Evolutionary conservation across 2,113 vertebrate genomes (phyloP).

Genomic region (Oxyura jamaicensis): DNA sequence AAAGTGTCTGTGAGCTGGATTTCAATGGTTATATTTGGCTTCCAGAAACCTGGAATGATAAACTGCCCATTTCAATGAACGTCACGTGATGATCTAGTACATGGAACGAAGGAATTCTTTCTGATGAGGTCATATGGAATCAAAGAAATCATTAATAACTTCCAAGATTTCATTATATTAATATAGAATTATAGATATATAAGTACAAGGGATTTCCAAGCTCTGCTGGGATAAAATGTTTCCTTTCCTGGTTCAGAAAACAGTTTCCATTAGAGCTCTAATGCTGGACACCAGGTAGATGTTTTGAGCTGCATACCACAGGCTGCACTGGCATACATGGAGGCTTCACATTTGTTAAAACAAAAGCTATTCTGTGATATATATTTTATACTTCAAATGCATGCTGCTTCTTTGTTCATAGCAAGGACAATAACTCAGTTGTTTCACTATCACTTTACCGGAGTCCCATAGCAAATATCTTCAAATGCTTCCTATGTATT

Average conservation of each 20-base stretch:
- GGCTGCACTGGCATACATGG: background rate
- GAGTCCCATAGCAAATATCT: background rate
- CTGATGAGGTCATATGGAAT: background rate
- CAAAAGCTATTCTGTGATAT: background rate
- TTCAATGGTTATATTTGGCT: background rate
- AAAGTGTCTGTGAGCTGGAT: background rate
- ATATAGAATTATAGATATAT: background rate
- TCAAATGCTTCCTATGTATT: background rate
- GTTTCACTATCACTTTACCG: background rate
- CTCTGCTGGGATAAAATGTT: background rate
- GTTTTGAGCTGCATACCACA: background rate
- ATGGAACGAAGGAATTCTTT: background rate
- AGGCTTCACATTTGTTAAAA: background rate
- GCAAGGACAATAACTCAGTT: background rate
- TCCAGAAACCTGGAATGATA: background rate
- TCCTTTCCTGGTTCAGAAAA: background rate
- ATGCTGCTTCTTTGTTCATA: background rate
- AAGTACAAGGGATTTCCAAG: background rate
- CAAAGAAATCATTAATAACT: background rate
- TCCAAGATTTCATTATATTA: background rate
- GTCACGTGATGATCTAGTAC: background rate
- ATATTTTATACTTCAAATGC: background rate
- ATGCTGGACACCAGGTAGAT: background rate
- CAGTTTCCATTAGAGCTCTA: background rate
- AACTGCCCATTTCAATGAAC: background rate